Conservation (phyloP, 2,888 invertebrate species). For the Itoplectis maculator region DNA sequence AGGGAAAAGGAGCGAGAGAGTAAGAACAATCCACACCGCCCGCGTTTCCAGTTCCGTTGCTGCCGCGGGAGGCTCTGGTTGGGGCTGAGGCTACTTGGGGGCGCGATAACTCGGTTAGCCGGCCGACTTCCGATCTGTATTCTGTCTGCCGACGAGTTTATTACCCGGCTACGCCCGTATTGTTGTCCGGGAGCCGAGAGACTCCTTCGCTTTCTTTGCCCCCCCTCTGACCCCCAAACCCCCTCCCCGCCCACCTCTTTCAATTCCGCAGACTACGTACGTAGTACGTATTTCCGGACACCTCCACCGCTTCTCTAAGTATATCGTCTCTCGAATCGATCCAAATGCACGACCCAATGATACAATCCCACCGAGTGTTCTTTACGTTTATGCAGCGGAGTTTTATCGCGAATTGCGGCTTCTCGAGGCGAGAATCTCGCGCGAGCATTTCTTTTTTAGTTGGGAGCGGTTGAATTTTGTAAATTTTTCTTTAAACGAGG, state of each 20-base stretch:
- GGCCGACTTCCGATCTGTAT: constrained; percentile 83
- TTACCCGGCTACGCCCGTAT: constrained; percentile 74
- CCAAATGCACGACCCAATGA: constrained; percentile 52
- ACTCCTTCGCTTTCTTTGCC: constrained; percentile 65
- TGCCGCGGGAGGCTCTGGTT: constrained; percentile 33
- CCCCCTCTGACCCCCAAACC: background rate
- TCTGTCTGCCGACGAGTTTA: constrained; percentile 82
- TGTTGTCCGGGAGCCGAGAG: constrained; percentile 71
- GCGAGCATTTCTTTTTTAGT: no score
- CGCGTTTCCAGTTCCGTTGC: constrained; percentile 37
- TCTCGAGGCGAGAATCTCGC: constrained; percentile 5
- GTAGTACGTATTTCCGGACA: constrained; percentile 5
- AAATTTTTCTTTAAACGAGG: no score
- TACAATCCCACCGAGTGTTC: constrained; percentile 53
- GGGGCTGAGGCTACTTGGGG: constrained; percentile 73
- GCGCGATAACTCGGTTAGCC: constrained; percentile 82
- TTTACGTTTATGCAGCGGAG: constrained; percentile 47
- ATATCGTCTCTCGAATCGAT: constrained; percentile 58
- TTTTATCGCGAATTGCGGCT: constrained; percentile 47
- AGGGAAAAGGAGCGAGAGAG: constrained; percentile 51
- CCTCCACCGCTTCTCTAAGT: constrained; percentile 54
- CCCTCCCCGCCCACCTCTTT: constrained; percentile 33
- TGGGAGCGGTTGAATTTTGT: no score
- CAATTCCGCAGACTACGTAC: constrained; percentile 55
- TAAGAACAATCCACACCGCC: constrained; percentile 32